Evolutionary conservation across 2,888 invertebrate genomes (phyloP), one percentile per base, ranked within the genome.

Genomic region (Epinotia bilunana): DNA sequence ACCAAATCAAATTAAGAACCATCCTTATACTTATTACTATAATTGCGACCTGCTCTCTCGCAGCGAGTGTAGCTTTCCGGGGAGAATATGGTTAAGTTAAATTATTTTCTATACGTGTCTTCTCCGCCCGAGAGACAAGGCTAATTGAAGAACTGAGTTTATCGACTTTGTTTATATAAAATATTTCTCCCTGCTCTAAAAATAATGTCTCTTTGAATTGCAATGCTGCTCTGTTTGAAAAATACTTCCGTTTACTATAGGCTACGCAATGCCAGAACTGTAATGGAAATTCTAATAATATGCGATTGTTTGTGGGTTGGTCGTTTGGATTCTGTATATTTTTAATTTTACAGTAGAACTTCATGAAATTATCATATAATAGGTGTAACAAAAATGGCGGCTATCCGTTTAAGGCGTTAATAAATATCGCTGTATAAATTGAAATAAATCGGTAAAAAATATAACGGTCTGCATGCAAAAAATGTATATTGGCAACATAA

Each of bases 61-160:
- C 9, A 18, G 72, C 7, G 46, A 67, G 39, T 53, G 65, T 53
- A 62, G 68, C 62, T 67, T 43, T 73, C n/a, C 67, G 61, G 64
- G 6, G 39, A 53, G 73, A 57, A 63, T 63, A 58, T 63, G 49
- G 63, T 49, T 46, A 53, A 57, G 68, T 46, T 46, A 70, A 74
- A 74, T 70, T 74, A 74, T 74, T 70, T 70, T 74, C 69, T 70
- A 58, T 70, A 74, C 69, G 69, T 70, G 74, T 74, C 71, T 71
- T 67, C 18, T 20, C 23, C 43, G 72, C 62, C 68, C 62, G n/a
- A 33, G 72, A 77, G 76, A 77, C 73, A 49, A 68, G 46, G 39
- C 76, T 77, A 77, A 80, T 80, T 73, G 77, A 72, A 80, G 78
- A 76, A 77, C 71, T 72, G 33, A 65, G 77, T 78, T 77, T 78